Percentiles rank a stretch among this genome's conserved stretches.
These are phyloP conservation scores for Pissodes strobi DNA, from an alignment of 1,140 invertebrate genomes.

Conservation along the genomic window DNA sequence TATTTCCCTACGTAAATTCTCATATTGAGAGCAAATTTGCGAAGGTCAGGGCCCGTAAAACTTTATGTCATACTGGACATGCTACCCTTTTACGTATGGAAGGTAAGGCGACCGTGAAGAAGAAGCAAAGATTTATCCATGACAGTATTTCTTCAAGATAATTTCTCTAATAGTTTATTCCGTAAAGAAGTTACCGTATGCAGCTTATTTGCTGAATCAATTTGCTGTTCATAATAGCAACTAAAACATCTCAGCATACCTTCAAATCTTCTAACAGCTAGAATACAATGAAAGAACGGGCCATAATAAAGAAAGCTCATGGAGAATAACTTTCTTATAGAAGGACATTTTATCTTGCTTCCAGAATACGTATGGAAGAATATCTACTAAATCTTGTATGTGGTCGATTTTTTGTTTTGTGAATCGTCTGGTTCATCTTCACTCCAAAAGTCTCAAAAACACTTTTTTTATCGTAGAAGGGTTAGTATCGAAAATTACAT, in stretches of 20 bases:
- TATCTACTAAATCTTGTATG: not conserved
- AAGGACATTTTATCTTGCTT: not conserved
- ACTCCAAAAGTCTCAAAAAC: not conserved
- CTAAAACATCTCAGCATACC: not conserved
- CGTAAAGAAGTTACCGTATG: not conserved
- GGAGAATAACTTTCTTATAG: not conserved
- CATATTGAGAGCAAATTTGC: slow-evolving; percentile 8
- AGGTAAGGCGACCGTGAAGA: too few relatives aligned
- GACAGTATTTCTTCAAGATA: too few relatives aligned
- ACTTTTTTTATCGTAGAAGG: too few relatives aligned
- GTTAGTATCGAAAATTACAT: too few relatives aligned
- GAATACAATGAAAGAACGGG: not conserved
- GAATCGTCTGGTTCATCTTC: not conserved
- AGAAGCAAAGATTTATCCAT: too few relatives aligned
- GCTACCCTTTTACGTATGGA: too few relatives aligned
- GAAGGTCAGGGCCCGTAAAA: slow-evolving; percentile 1
- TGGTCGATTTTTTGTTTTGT: not conserved
- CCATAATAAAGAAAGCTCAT: not conserved
- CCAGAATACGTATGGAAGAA: not conserved
- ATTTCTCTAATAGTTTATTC: not conserved
- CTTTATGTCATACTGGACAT: too few relatives aligned
- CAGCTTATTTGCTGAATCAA: not conserved
- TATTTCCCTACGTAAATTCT: slow-evolving; percentile 9
- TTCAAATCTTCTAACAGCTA: not conserved
- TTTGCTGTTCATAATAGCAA: not conserved